Conservation (phyloP, 1,140 invertebrate species). For the Dendroctonus valens region DNA sequence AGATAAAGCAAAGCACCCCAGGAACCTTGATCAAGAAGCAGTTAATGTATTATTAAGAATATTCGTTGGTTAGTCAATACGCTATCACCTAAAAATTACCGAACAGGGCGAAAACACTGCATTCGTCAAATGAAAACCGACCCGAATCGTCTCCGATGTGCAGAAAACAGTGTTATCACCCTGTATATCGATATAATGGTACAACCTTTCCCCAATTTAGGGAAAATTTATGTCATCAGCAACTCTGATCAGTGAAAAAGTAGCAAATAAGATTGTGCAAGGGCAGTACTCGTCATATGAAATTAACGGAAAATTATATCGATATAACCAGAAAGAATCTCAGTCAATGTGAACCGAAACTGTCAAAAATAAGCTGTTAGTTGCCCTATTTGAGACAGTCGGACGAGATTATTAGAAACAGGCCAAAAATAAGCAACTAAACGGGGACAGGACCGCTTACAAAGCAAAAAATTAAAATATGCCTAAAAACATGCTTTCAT, state of each 20-base stretch:
- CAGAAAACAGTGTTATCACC: neutral
- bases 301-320: constrained; percentile 26
- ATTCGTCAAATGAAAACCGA: neutral
- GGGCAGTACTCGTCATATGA: constrained; percentile 8
- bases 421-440: constrained; percentile 30
- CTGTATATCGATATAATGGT: constrained; percentile 31
- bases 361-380: constrained; percentile 1
- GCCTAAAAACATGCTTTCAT: neutral
- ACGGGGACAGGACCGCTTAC: constrained; percentile 15
- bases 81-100: constrained; percentile 14
- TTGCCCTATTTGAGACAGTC: neutral
- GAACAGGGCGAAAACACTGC: constrained; percentile 5
- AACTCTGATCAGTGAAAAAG: neutral
- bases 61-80: constrained; percentile 4
- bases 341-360: neutral
- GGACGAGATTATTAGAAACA: constrained; percentile 7
- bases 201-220: constrained; percentile 25
- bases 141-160: neutral
- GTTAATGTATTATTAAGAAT: constrained; percentile 11
- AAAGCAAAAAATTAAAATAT: constrained; percentile 18
- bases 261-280: constrained; percentile 19
- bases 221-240: constrained; percentile 20
- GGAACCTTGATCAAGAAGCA: constrained; percentile 40
- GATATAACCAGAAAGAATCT: constrained; percentile 19
- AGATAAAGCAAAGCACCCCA: constrained; percentile 52